Base-by-base conservation (phyloP, 2,113 vertebrate species). In the Cyprinodon variegatus region DNA sequence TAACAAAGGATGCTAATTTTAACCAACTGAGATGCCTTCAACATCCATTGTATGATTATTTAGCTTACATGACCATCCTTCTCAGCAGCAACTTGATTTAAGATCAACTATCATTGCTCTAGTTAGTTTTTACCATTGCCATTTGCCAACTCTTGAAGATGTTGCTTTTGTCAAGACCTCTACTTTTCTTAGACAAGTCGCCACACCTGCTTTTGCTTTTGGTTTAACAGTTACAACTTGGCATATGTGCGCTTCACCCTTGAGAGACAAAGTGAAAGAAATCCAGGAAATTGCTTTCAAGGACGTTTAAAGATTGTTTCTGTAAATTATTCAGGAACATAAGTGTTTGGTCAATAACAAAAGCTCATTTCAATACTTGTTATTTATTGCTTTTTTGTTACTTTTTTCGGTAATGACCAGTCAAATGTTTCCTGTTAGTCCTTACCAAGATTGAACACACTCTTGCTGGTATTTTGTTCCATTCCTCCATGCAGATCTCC, bases 1-100 rank as follows among this genome's bases (percentile, higher is more conserved):
- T 4, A 11, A 40, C 17, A 53, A 37, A 66, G 62, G 43, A 66
- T 76, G 61, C 74, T 71, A 66, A 79, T 70, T 64, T 40, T 69
- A 57, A 57, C 13, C 50, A 67, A 69, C 68, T 39, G 37, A 9
- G 17, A 57, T 9, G 50, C 14, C 50, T 57, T 6, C 7, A 20
- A 57, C 8, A 20, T 14, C 50, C 50, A 57, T 15, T 8, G 17
- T 20, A 57, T 45, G 9, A 45, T 57, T 57, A n/a, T 2, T 15
- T 14, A 57, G 50, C 50, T 57, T 53, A 6, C 48, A 17, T 15
- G 5, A 20, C 7, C 15, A 6, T 53, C 48, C 48, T 53, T 6
- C 48, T 53, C 13, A 53, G 48, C 48, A 53, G 17, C 48, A 5
- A 53, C 48, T 53, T 53, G 6, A 53, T 17, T 20, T 14, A 53